Base-by-base conservation (phyloP, 2,797 vertebrate genomes). In the Gambelia wislizenii region DNA sequence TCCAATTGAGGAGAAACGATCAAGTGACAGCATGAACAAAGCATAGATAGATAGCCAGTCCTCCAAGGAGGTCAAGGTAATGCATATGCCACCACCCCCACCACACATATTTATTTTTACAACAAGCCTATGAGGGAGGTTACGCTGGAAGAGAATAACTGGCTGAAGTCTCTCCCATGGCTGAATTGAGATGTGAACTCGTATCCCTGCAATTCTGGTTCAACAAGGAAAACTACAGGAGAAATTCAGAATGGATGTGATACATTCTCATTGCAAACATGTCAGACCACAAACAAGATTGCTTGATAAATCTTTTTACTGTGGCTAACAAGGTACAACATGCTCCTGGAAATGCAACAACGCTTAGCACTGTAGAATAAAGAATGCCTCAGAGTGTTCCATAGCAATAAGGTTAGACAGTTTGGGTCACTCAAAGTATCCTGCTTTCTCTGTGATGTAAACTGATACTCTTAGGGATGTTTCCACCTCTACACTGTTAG, bases 21-120 rank as follows among this genome's bases (percentile, higher is more conserved):
- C 84, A 89, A 91, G 52, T 36, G 36, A 47, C 69, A 54, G 44
- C 49, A 83, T 67, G 84, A 80, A 82, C 14, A 25, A 3, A 76
- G 14, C 27, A 77, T 33, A 10, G 18, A 42, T 74, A 2, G 42
- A 33, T 74, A 49, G n/a, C n/a, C n/a, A n/a, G n/a, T n/a, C n/a
- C n/a, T n/a, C n/a, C n/a, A n/a, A n/a, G n/a, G n/a, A n/a, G n/a
- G n/a, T n/a, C n/a, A n/a, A n/a, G n/a, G n/a, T n/a, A n/a, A n/a
- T n/a, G n/a, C n/a, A n/a, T n/a, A n/a, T n/a, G n/a, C n/a, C n/a
- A n/a, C n/a, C n/a, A n/a, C n/a, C n/a, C n/a, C 59, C 22, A 61
- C 22, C 59, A 61, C 59, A 4, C 59, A 61, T 4, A 61, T 61
- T 25, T 25, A 61, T 25, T 7, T 6, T 5, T 22, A 61, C 10